Evolutionary conservation across 2,797 vertebrate species (phyloP), one percentile per base, ranked within the genome.

Genomic region (Siniperca scherzeri): DNA sequence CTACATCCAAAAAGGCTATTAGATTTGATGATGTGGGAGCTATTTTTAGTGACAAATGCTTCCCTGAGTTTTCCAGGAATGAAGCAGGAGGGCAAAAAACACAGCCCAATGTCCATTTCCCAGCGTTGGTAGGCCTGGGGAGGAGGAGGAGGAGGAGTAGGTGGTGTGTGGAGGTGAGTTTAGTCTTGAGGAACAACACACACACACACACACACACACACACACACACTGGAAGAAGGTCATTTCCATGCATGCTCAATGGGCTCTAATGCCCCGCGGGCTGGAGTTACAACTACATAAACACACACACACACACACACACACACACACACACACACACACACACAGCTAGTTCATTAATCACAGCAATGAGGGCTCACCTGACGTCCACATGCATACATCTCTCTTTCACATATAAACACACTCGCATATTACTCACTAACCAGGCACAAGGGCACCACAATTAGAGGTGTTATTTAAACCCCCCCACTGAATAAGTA

Each of bases 161-260:
- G 22, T 22, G 25, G 72, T 62, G 22, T 55, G n/a, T 59, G 57
- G 36, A 19, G 38, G 71, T 82, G 72, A 77, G 66, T 40, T 79
- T 56, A 50, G 55, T 64, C 0, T 72, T 56, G 2, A 61, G 19
- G 40, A 55, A 62, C 52, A 40, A 52, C 17, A 76, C 60, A 80
- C 55, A 69, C 36, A 80, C 52, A 77, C 12, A 52, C 21, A 22
- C 53, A 50, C 48, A 50, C 48, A 50, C 48, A 50, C 48, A 46
- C 64, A 56, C 21, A 48, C 62, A 60, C 38, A 67, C n/a, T 21
- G 46, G 30, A 70, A 3, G 7, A 81, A 70, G 76, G 87, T 83
- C 11, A 76, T 91, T 90, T 92, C 30, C 59, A 73, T 86, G 79
- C 77, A 85, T 88, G 70, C 77, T 79, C 46, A 80, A 67, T 88